These are phyloP conservation scores for Sycophaga agraensis DNA, from an alignment of 1,140 invertebrate species.

Conservation along the genomic window DNA sequence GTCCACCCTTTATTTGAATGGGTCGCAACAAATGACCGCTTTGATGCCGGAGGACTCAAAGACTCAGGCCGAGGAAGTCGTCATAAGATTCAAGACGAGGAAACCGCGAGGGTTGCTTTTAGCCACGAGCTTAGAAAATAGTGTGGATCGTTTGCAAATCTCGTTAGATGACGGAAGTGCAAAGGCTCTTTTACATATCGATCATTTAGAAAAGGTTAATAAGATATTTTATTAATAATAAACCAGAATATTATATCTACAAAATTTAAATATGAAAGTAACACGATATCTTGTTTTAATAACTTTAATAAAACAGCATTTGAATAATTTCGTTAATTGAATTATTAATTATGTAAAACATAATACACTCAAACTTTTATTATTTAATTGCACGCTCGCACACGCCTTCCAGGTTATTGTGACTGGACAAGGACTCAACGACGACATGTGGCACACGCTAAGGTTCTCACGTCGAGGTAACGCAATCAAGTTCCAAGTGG, in stretches of 20 bases:
- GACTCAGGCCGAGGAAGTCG: constrained; percentile 90
- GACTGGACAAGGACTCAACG: constrained; percentile 81
- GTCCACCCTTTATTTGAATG: constrained; percentile 84
- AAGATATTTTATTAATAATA: too few species aligned
- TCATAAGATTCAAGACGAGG: constrained; percentile 83
- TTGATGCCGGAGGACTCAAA: constrained; percentile 76
- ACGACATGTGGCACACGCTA: constrained; percentile 94
- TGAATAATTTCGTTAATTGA: too few species aligned
- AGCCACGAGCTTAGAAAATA: constrained; percentile 74
- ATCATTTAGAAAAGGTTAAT: constrained; percentile 85
- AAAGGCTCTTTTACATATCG: constrained; percentile 78
- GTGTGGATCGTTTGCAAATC: constrained; percentile 79
- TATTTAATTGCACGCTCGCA: too few species aligned
- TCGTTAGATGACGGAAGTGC: constrained; percentile 79
- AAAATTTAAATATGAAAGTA: too few species aligned
- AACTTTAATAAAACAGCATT: too few species aligned
- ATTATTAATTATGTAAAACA: too few species aligned
- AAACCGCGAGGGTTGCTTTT: constrained; percentile 73
- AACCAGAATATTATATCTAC: too few species aligned
- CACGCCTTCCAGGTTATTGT: constrained; percentile 71
- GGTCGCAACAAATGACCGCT: constrained; percentile 82
- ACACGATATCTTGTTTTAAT: too few species aligned
- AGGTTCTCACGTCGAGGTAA: constrained; percentile 68
- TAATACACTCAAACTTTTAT: too few species aligned
- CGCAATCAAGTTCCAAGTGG: constrained; percentile 72